phyloP scores from a whole-genome alignment of 2,888 invertebrate species.

The Microplitis manilae region DNA sequence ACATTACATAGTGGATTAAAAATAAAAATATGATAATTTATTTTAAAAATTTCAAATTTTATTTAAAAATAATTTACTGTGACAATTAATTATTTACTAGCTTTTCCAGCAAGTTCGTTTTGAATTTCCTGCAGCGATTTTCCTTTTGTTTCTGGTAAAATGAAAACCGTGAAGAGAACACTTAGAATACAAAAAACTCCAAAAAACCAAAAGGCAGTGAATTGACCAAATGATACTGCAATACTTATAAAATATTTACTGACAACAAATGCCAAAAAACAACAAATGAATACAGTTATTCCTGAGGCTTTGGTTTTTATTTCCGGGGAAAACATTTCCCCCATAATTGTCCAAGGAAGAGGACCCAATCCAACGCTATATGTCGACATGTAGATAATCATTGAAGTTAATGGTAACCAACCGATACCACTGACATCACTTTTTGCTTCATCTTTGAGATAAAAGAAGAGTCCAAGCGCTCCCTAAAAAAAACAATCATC shows the following conservation, averaged over 20 bases:
- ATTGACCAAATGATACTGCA: constrained; percentile 75
- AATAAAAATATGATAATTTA: too few relatives aligned
- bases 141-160: constrained; percentile 92
- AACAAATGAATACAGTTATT: constrained; percentile 84
- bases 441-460: constrained; percentile 72
- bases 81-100: not conserved
- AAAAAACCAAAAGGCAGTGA: constrained; percentile 83
- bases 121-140: constrained; percentile 89
- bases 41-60: too few relatives aligned
- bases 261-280: constrained; percentile 83
- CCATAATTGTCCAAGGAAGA: constrained; percentile 87
- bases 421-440: constrained; percentile 65
- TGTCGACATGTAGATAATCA: constrained; percentile 82
- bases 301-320: constrained; percentile 84
- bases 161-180: constrained; percentile 80
- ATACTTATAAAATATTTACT: constrained; percentile 81
- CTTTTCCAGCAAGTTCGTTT: constrained; percentile 76
- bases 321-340: constrained; percentile 86
- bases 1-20: too few relatives aligned
- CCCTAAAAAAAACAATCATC: constrained; percentile 68
- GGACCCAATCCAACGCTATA: constrained; percentile 85
- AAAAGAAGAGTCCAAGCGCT: constrained; percentile 77
- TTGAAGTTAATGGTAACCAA: constrained; percentile 82
- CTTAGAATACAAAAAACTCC: constrained; percentile 78
- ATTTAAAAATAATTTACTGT: not conserved